phyloP scores from a whole-genome alignment of 2,888 invertebrate genomes.

The Cephus pygmeus region DNA sequence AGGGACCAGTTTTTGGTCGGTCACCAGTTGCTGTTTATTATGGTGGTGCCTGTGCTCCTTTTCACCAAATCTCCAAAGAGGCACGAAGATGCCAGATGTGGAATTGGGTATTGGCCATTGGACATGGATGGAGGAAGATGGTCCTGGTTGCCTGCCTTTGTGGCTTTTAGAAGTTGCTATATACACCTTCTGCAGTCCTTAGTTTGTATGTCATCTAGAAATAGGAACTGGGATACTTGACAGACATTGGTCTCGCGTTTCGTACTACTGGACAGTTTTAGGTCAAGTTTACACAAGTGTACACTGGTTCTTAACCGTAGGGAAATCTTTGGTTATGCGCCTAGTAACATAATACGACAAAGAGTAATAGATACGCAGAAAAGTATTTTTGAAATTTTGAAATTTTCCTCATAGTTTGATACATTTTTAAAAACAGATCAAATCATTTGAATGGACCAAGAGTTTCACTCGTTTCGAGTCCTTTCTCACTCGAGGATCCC shows the following conservation, averaged over 20 bases:
- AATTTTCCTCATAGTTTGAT: background rate
- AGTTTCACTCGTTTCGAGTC: background rate
- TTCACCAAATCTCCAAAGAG: constrained; percentile 35
- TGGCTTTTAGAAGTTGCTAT: constrained; percentile 20
- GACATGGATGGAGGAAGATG: constrained; percentile 12
- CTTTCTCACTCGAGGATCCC: background rate
- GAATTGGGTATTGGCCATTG: background rate
- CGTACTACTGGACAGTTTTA: constrained; percentile 29
- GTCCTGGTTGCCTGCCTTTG: constrained; percentile 27
- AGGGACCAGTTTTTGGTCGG: constrained; percentile 56
- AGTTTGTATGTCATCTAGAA: background rate
- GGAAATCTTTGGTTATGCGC: background rate
- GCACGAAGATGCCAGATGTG: constrained; percentile 15
- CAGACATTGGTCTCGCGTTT: constrained; percentile 25
- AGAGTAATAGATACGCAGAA: background rate
- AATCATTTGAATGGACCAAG: background rate
- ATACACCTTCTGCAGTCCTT: background rate
- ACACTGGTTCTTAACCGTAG: background rate
- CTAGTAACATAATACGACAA: background rate
- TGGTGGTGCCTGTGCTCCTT: constrained; percentile 37
- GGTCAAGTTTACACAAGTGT: constrained; percentile 44
- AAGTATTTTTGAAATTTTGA: background rate
- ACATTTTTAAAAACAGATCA: background rate
- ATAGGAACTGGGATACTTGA: background rate
- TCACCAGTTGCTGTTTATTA: constrained; percentile 50